These are phyloP conservation scores for Dendrolimus punctatus DNA, from an alignment of 1,140 invertebrate species.

Conservation along the genomic window DNA sequence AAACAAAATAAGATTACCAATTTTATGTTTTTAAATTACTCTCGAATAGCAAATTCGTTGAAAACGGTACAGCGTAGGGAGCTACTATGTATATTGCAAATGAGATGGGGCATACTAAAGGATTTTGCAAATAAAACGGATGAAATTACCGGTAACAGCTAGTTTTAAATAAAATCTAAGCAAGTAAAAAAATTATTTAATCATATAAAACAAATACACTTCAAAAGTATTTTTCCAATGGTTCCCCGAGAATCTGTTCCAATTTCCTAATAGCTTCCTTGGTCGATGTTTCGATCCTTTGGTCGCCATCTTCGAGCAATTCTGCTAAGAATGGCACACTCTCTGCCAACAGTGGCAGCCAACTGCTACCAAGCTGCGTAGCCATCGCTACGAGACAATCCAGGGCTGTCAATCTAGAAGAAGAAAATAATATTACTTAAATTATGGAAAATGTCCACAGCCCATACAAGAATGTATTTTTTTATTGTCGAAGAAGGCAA, in stretches of 20 bases:
- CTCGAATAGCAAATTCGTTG: background rate
- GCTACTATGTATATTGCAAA: background rate
- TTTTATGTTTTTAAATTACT: no score
- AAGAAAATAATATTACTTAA: conserved; percentile 9
- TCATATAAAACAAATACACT: conserved; percentile 1
- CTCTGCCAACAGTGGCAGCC: conserved; percentile 84
- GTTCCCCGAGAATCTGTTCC: conserved; percentile 87
- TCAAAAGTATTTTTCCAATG: conserved; percentile 88
- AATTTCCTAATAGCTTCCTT: conserved; percentile 83
- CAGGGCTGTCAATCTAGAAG: conserved; percentile 64
- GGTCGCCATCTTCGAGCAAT: conserved; percentile 87
- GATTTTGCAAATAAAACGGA: no score
- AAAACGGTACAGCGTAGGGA: background rate
- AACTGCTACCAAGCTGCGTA: conserved; percentile 85
- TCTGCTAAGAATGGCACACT: conserved; percentile 89
- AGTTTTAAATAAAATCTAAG: background rate
- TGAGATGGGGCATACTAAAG: background rate
- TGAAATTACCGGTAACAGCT: no score
- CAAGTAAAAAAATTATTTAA: background rate
- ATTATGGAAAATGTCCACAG: conserved; percentile 1
- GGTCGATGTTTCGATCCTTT: conserved; percentile 82
- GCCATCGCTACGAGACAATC: conserved; percentile 80
- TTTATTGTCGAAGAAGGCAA: no score
- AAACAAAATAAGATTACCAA: no score
- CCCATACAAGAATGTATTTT: conserved; percentile 3